Evolutionary conservation across 2,888 invertebrate species (phyloP).

Genomic region (Imbricaverruca yamaguchii): DNA sequence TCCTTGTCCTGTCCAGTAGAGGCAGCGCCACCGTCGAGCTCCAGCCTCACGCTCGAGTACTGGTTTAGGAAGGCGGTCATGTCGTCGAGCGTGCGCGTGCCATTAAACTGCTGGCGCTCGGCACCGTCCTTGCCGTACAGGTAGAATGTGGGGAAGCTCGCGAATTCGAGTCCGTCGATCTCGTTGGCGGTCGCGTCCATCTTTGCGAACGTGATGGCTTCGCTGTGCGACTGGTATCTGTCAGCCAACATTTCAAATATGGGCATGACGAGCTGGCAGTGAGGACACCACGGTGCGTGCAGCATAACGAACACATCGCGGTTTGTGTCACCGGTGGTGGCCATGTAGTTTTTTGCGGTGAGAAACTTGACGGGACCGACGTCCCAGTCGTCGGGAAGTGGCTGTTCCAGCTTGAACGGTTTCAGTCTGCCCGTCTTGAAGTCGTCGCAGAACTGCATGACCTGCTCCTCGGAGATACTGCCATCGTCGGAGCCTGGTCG

Average conservation of each 20-base stretch:
- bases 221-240: too few species aligned
- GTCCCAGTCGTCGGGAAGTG: slow-evolving; percentile 22
- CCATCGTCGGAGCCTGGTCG: neutral
- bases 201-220: slow-evolving; percentile 1
- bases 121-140: slow-evolving; percentile 16
- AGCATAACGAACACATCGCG: slow-evolving; percentile 23
- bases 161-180: slow-evolving; percentile 18
- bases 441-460: neutral
- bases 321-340: neutral
- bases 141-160: slow-evolving; percentile 22
- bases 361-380: slow-evolving; percentile 14
- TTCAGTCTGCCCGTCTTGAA: slow-evolving; percentile 20
- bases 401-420: slow-evolving; percentile 12
- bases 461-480: slow-evolving; percentile 7
- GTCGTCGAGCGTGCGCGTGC: neutral
- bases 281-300: slow-evolving; percentile 25
- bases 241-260: slow-evolving; percentile 12
- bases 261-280: slow-evolving; percentile 22
- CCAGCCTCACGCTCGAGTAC: neutral
- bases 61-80: neutral
- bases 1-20: neutral
- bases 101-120: neutral
- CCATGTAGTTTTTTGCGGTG: slow-evolving; percentile 12
- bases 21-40: neutral
- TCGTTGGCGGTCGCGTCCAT: slow-evolving; percentile 26